These are phyloP conservation scores for Oppia nitens DNA, from an alignment of 1,140 invertebrate genomes.

Conservation along the genomic window DNA sequence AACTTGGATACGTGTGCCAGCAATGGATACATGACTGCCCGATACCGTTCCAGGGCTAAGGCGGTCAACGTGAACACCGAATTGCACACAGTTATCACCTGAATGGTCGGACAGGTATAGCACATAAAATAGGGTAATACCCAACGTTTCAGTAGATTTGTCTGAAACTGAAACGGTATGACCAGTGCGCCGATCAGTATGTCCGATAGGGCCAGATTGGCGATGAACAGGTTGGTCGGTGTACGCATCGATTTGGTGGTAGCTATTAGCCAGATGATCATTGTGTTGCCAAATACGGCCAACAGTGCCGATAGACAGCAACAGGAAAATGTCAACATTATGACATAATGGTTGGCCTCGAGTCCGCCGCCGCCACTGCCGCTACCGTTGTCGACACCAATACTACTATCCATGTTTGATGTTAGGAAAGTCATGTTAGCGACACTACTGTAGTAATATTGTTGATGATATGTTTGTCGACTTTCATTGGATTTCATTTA, in stretches of 20 bases:
- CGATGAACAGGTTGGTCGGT: conserved; percentile 71
- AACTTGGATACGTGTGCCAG: background rate
- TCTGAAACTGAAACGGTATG: conserved; percentile 59
- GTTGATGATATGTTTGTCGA: no score
- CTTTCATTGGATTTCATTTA: no score
- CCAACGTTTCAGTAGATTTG: conserved; percentile 56
- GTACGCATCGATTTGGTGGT: conserved; percentile 66
- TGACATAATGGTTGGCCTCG: no score
- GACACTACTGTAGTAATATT: no score
- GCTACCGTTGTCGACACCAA: no score
- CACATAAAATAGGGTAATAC: conserved; percentile 59
- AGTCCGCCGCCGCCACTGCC: no score
- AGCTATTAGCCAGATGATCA: conserved; percentile 75
- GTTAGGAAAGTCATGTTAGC: no score
- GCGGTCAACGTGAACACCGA: conserved; percentile 66
- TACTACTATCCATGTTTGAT: no score
- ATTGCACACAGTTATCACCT: conserved; percentile 61
- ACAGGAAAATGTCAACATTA: background rate
- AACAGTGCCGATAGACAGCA: background rate
- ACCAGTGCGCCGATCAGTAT: conserved; percentile 70
- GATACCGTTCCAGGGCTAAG: conserved; percentile 64
- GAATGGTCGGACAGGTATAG: conserved; percentile 54
- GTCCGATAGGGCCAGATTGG: conserved; percentile 75
- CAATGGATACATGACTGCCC: conserved; percentile 70
- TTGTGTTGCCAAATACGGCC: conserved; percentile 59